Conservation (phyloP, 2,797 vertebrate genomes). For the Centroberyx gerrardi region DNA sequence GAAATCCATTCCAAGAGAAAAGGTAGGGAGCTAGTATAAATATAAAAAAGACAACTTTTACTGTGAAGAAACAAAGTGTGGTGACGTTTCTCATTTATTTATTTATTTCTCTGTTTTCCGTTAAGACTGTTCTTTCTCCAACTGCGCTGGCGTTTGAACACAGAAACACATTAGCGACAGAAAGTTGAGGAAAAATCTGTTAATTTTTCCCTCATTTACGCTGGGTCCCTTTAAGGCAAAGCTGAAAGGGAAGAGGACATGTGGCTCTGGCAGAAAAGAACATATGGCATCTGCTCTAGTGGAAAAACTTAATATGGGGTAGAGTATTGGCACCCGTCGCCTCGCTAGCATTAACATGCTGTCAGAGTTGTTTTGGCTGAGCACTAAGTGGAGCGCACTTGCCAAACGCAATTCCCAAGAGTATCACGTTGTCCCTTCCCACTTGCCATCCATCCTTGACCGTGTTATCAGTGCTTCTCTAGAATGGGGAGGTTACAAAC, state of each 20-base stretch:
- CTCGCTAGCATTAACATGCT: conserved; percentile 71
- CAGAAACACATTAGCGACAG: conserved; percentile 54
- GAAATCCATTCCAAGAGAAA: conserved; percentile 41
- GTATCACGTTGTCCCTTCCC: conserved; percentile 54
- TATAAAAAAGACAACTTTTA: conserved; percentile 30
- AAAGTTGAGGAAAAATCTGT: conserved; percentile 52
- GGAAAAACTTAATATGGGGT: conserved; percentile 71
- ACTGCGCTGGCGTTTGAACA: conserved; percentile 65
- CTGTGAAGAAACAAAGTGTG: conserved; percentile 22
- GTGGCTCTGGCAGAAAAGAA: conserved; percentile 67
- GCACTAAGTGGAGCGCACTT: conserved; percentile 66
- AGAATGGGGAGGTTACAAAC: conserved; percentile 48
- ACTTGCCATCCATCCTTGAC: conserved; percentile 54
- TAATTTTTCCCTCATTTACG: conserved; percentile 59
- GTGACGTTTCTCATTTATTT: conserved; percentile 13
- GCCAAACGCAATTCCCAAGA: conserved; percentile 59
- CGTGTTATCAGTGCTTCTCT: conserved; percentile 45
- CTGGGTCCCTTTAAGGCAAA: conserved; percentile 55
- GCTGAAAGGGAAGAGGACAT: conserved; percentile 65
- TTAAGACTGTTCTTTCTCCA: conserved; percentile 44
- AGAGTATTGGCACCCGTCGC: conserved; percentile 66
- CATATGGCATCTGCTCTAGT: conserved; percentile 77
- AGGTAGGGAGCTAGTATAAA: conserved; percentile 1
- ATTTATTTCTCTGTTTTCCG: conserved; percentile 46
- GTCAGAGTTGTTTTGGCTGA: conserved; percentile 77